A percentile compares a stretch with the other conserved stretches of the same genome.
Conservation (phyloP, 2,888 invertebrate genomes). For the Perithous albicinctus region DNA sequence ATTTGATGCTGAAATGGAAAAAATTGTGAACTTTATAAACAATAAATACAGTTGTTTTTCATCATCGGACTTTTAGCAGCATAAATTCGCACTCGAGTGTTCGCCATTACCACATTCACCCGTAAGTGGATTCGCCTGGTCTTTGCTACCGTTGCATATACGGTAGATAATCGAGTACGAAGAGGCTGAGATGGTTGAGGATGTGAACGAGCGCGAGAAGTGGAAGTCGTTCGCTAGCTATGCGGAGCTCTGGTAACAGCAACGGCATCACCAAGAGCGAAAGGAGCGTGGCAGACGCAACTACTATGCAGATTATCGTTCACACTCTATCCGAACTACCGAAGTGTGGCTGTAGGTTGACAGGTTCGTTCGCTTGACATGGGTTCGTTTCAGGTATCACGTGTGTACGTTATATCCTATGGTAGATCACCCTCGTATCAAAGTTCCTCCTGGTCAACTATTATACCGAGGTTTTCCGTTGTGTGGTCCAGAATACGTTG, state of each 20-base stretch:
- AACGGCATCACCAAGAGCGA: conserved; percentile 15
- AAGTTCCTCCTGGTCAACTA: not conserved
- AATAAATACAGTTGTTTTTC: too few relatives aligned
- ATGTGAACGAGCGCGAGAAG: conserved; percentile 7
- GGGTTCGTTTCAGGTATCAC: not conserved
- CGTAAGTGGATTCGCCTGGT: conserved; percentile 52
- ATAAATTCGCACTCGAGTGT: too few relatives aligned
- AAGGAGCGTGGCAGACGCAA: not conserved
- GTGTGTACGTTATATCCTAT: not conserved
- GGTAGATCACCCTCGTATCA: not conserved
- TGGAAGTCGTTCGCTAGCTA: conserved; percentile 18
- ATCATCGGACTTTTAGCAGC: too few relatives aligned
- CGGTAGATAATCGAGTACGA: conserved; percentile 4
- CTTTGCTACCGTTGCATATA: not conserved
- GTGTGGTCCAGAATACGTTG: not conserved
- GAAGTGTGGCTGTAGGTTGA: conserved; percentile 5
- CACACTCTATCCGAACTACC: conserved; percentile 31
- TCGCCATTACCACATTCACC: too few relatives aligned
- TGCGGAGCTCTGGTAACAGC: not conserved
- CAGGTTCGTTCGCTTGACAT: not conserved
- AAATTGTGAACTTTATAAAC: too few relatives aligned
- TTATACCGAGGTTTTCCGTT: not conserved
- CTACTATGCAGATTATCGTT: conserved; percentile 40
- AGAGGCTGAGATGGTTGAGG: conserved; percentile 16
- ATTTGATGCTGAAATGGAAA: too few relatives aligned